These are phyloP conservation scores for Coreius guichenoti DNA, from an alignment of 2,797 vertebrate species.

Conservation along the genomic window DNA sequence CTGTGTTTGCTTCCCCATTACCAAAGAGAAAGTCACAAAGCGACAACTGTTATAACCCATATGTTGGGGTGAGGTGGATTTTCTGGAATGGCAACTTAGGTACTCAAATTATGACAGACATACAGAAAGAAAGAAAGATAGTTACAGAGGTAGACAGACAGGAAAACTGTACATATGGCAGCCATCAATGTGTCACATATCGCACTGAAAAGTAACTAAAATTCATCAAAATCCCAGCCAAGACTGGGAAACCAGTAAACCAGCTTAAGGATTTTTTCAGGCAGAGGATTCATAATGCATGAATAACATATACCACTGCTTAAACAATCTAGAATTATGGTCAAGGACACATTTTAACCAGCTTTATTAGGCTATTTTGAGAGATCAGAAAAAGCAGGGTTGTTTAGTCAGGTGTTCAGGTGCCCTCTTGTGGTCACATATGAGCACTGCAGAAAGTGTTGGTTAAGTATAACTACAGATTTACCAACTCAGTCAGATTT, in stretches of 20 bases:
- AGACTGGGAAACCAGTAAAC: neutral
- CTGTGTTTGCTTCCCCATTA: neutral
- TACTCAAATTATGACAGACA: neutral
- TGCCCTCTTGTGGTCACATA: neutral
- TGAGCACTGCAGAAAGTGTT: neutral
- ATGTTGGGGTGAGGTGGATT: neutral
- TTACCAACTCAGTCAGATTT: neutral
- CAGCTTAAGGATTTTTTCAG: neutral
- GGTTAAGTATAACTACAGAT: neutral
- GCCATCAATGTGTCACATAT: neutral
- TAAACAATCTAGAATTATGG: neutral
- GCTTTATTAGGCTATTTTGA: neutral
- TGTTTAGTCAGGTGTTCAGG: neutral
- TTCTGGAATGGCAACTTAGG: neutral
- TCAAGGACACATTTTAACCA: neutral
- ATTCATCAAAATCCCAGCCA: neutral
- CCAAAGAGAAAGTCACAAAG: neutral
- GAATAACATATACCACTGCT: neutral
- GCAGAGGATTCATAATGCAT: neutral
- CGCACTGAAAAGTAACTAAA: neutral
- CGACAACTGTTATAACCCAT: neutral
- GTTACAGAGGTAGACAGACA: neutral
- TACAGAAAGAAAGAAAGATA: neutral
- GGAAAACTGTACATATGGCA: neutral
- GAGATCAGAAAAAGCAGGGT: neutral